Evolutionary conservation across 2,797 vertebrate species (phyloP).

Genomic region (Apodemus agrarius): DNA sequence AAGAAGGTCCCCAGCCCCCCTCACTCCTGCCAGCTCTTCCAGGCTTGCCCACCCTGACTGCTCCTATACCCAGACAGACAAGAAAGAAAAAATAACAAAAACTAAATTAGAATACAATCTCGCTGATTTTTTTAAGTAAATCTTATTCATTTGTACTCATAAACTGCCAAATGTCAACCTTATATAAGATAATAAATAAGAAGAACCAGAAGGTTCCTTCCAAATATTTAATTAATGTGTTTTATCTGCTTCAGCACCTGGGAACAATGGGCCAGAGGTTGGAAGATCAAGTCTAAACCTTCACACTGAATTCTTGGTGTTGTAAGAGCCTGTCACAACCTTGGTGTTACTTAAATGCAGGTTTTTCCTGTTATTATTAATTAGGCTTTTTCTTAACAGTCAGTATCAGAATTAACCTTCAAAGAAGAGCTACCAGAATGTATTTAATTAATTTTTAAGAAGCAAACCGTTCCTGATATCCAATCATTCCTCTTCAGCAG

Average conservation of each 20-base stretch:
- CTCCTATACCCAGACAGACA: not conserved
- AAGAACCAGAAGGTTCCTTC: slow-evolving; percentile 58
- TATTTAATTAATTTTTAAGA: slow-evolving; percentile 57
- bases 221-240: slow-evolving; percentile 80
- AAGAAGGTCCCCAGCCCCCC: not conserved
- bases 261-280: slow-evolving; percentile 74
- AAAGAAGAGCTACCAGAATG: slow-evolving; percentile 64
- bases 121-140: slow-evolving; percentile 29
- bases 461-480: slow-evolving; percentile 38
- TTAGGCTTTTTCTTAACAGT: slow-evolving; percentile 72
- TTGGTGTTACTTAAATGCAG: slow-evolving; percentile 71
- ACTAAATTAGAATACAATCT: slow-evolving; percentile 52
- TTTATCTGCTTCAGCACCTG: slow-evolving; percentile 75
- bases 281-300: slow-evolving; percentile 67
- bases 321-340: slow-evolving; percentile 72
- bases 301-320: slow-evolving; percentile 43
- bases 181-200: slow-evolving; percentile 74
- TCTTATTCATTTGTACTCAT: slow-evolving; percentile 71
- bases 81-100: not conserved
- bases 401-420: slow-evolving; percentile 71
- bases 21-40: not conserved
- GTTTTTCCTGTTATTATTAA: slow-evolving; percentile 71
- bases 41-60: not conserved
- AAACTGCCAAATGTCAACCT: slow-evolving; percentile 70
- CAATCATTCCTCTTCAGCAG: not conserved